Base-by-base conservation (phyloP, 2,113 vertebrate species). In the Mionectes macconnelli region DNA sequence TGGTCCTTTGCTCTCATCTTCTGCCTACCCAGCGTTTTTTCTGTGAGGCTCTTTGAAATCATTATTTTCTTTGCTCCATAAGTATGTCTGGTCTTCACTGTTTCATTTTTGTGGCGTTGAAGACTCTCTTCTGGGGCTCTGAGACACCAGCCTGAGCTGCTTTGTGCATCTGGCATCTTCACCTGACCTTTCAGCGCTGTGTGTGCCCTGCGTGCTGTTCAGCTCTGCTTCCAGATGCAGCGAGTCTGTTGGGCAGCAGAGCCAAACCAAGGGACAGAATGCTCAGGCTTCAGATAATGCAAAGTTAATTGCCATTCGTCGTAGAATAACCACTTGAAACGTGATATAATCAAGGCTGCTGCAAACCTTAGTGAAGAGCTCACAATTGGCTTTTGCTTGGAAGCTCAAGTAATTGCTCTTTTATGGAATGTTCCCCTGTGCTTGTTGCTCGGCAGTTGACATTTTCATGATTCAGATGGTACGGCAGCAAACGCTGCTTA, bases 351-450 rank as follows among this genome's bases (percentile, higher is more conserved):
- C 91, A 95, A 70, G 0, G 0, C 59, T 90, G 64, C 79, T 84
- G 76, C 79, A 84, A 27, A 70, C 82, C 68, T 45, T 35, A 55
- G 86, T 1, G 7, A 74, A 62, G 80, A 90, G 80, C 44, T 90
- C 15, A 21, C n/a, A 24, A 69, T 39, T 49, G 44, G 22, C 22
- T 90, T 96, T 93, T 93, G 52, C 82, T 90, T 84, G 52, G 74
- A 52, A 84, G 62, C 85, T 96, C 70, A 80, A 80, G 75, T 97
- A 96, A 96, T 95, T 94, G 91, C 60, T 91, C 80, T 78, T 84
- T 87, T 72, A 44, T 68, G 52, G 66, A 56, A 56, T 53, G 49
- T 77, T 69, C 12, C 67, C 4, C 14, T 18, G 14, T 55, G n/a
- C 63, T 82, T 45, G 8, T 85, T 78, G 27, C 20, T 82, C 49